Conservation (phyloP, 2,797 vertebrate genomes). For the Sciurus vulgaris region DNA sequence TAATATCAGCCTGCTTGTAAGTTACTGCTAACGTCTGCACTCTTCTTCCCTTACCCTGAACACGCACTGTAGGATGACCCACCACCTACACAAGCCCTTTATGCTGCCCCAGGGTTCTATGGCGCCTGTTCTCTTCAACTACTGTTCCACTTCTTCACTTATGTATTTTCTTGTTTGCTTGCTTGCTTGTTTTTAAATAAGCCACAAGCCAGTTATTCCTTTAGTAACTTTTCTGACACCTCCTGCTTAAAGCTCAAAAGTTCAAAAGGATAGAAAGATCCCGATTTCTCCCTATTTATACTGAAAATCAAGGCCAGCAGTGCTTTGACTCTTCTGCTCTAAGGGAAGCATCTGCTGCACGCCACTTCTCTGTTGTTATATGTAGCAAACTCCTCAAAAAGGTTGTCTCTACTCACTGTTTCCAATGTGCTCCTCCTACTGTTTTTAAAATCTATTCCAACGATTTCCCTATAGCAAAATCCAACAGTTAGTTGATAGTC, state of each 20-base stretch:
- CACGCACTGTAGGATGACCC: not conserved
- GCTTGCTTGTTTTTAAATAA: not conserved
- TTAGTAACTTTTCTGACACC: not conserved
- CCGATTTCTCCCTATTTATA: not conserved
- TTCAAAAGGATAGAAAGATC: not conserved
- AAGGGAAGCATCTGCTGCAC: not conserved
- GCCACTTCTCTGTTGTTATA: not conserved
- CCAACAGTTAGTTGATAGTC: not conserved
- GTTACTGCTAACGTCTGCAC: not conserved
- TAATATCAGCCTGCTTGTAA: not conserved
- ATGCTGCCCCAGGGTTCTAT: not conserved
- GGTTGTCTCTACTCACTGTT: not conserved
- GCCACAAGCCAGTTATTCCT: not conserved
- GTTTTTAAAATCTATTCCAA: not conserved
- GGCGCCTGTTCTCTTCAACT: not conserved
- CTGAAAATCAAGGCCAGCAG: not conserved
- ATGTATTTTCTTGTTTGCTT: not conserved
- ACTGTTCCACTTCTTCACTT: no score
- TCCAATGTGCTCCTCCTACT: not conserved
- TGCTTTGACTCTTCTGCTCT: not conserved
- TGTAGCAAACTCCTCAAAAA: not conserved
- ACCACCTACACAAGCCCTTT: not conserved
- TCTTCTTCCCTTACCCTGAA: not conserved
- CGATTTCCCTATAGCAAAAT: not conserved
- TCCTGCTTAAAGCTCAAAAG: not conserved